Base-by-base conservation (phyloP, 2,888 invertebrate species). In the Gastracanthus pulcherrimus region DNA sequence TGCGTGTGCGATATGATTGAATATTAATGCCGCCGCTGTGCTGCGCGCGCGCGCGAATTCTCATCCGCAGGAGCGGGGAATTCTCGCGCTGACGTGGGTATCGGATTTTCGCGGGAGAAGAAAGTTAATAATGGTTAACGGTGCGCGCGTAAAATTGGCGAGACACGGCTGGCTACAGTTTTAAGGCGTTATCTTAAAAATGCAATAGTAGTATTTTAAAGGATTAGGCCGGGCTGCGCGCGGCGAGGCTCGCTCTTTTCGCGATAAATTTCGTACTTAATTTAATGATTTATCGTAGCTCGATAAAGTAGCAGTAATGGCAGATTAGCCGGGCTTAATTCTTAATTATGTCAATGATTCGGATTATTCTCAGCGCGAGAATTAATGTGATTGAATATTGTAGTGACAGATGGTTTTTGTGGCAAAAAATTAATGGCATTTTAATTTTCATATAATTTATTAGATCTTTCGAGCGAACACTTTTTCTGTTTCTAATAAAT, bases 271-370 rank as follows among this genome's bases (percentile, higher is more conserved):
- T n/a, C 26, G 29, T n/a, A 29, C 38, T 69, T 62, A 29, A 45
- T 45, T 69, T 48, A 31, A n/a, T 69, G 48, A 69, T 45, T 69
- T 38, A 69, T 45, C 36, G 36, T 2, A 2, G n/a, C 29, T 45
- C 41, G 41, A 38, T 23, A 19, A 11, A 45, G 29, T n/a, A 1
- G 51, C 34, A 11, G 38, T 38, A 23, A 66, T 38, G 51, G 66
- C 51, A 51, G 66, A 76, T 76, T 76, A 76, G 66, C 38, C 29
- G 38, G 34, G 9, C 26, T 66, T 76, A 23, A 67, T 67, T 34
- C 55, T 55, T 66, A 66, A 66, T 76, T 76, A 76, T 76, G 64
- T 55, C 66, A 41, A 13, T 66, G 75, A 13, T 51, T 36, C 38
- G 11, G 36, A 11, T 34, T 31, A 34, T 34, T n/a, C 36, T 34